Evolutionary conservation across 2,888 invertebrate species (phyloP), one percentile per base, ranked within the genome.

Genomic region (Ligdia adustata): DNA sequence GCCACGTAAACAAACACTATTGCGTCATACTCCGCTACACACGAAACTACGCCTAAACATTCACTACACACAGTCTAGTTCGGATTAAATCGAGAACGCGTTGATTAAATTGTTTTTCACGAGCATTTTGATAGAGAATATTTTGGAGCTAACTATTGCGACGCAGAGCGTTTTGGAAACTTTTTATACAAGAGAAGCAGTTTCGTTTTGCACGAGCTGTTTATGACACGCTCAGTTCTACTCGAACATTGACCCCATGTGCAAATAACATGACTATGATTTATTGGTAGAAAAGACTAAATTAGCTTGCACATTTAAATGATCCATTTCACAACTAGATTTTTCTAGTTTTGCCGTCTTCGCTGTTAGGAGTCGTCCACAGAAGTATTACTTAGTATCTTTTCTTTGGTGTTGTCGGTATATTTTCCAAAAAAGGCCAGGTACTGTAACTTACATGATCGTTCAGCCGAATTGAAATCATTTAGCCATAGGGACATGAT

Each of bases 1-100:
- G 84, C 70, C 72, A 73, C 72, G 85, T 84, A 86, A 87, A 86
- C 85, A 87, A 82, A 85, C 75, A 70, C 62, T 64, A 73, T 86
- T 88, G 79, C 85, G 85, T 86, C 87, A 88, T 69, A 57, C 26
- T 45, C 16, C 38, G 49, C 49, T 61, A 57, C 70, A 62, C 43
- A 60, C 71, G 35, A 80, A 75, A 75, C 53, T 65, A 60, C 46
- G 71, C 78, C 72, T 66, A 72, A 76, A 57, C 35, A 7, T 37
- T 15, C 13, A 28, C 18, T 24, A 1, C 9, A 44, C 61, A 78
- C 51, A 70, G 75, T 59, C 44, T 52, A 60, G 57, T 66, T 38
- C 42, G 3, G 34, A 69, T 64, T 27, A 54, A 42, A 45, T n/a
- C 38, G 29, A 20, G 20, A 27, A 32, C 32, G 39, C 43, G 55